Percentiles rank a stretch among this genome's conserved stretches.
phyloP scores from a whole-genome alignment of 2,888 invertebrate species.

The Candidula unifasciata region DNA sequence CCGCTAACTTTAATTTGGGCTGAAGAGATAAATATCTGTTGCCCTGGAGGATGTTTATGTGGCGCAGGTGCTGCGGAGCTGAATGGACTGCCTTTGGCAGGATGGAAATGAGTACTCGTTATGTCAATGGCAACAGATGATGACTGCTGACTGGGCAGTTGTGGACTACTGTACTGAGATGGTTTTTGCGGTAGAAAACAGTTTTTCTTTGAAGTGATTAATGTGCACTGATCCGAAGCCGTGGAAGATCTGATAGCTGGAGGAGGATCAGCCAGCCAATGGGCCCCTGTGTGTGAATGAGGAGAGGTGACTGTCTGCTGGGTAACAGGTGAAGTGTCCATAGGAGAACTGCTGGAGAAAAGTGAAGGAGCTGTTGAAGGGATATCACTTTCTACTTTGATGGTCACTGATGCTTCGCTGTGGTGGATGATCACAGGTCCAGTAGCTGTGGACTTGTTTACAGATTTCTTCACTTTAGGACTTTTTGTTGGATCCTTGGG shows the following conservation, averaged over 20 bases:
- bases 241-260: not conserved
- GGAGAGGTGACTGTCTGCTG: not conserved
- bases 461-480: slow-evolving; percentile 1
- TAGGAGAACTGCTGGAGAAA: not conserved
- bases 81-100: not conserved
- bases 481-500: slow-evolving; percentile 13
- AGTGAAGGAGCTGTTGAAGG: not conserved
- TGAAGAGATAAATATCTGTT: not conserved
- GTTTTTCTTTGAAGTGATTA: not conserved
- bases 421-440: not conserved
- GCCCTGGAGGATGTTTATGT: not conserved
- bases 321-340: not conserved
- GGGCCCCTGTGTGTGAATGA: not conserved
- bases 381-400: not conserved
- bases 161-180: not conserved
- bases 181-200: not conserved
- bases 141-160: not conserved
- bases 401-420: not conserved
- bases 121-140: not conserved
- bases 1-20: not conserved
- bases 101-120: not conserved
- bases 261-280: not conserved
- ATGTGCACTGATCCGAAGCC: not conserved
- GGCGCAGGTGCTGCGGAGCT: not conserved
- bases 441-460: not conserved